phyloP scores from a whole-genome alignment of 1,140 invertebrate species.

The Dysdera silvatica region DNA sequence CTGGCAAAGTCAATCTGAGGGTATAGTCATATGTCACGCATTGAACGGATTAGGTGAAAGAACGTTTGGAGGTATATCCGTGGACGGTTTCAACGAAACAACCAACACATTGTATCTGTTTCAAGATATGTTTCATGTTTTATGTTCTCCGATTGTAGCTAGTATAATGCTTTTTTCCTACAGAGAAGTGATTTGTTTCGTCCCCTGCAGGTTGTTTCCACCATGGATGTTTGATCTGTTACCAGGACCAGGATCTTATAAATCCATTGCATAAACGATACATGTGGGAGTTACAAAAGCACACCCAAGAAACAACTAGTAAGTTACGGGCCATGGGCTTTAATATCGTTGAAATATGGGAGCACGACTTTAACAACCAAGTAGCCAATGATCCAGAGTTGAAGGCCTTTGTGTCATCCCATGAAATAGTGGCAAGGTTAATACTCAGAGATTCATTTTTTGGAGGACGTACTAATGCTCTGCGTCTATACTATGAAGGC shows the following conservation, averaged over 20 bases:
- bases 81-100: background rate
- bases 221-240: slow-evolving; percentile 13
- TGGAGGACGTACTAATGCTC: slow-evolving; percentile 20
- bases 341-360: slow-evolving; percentile 2
- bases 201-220: slow-evolving; percentile 14
- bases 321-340: background rate
- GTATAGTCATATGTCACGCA: background rate
- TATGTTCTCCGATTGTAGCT: no score
- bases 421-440: background rate
- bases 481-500: slow-evolving; percentile 2
- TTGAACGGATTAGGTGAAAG: background rate
- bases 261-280: background rate
- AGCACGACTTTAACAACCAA: background rate
- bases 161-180: background rate
- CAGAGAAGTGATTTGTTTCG: background rate
- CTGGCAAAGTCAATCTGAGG: background rate
- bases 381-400: background rate
- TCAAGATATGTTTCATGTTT: background rate
- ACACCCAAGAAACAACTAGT: background rate
- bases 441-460: slow-evolving; percentile 6
- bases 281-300: background rate
- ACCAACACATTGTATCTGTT: background rate
- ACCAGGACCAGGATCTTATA: background rate
- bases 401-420: background rate
- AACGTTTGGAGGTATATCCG: background rate